Conservation (phyloP, 2,797 vertebrate genomes). For the Enteromius anoplus region DNA sequence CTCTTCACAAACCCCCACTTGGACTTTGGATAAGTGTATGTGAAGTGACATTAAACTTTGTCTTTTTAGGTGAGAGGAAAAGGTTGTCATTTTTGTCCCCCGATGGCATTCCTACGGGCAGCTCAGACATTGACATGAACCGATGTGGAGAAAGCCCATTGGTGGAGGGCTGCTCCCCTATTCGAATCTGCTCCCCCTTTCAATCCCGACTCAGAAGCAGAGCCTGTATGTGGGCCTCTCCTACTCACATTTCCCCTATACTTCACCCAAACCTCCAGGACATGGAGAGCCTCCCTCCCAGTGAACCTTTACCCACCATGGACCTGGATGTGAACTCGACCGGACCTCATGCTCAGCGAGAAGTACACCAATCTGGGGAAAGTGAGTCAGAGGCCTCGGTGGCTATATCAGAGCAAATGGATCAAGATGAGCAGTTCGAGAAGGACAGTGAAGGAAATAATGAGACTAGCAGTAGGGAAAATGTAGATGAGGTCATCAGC, state of each 20-base stretch:
- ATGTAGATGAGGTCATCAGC: conserved; percentile 78
- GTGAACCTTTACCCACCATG: conserved; percentile 60
- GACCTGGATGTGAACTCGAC: conserved; percentile 66
- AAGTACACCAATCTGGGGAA: not conserved
- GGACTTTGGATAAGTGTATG: not conserved
- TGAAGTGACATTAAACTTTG: not conserved
- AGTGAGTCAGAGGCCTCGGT: conserved; percentile 20
- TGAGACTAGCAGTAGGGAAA: not conserved
- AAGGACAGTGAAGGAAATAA: conserved; percentile 40
- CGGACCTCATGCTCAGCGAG: not conserved
- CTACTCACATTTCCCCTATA: conserved; percentile 79
- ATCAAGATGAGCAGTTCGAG: conserved; percentile 75
- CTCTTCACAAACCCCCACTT: not conserved
- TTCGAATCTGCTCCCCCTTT: conserved; percentile 85
- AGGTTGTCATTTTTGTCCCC: conserved; percentile 80
- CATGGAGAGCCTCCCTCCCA: conserved; percentile 68
- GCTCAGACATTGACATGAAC: conserved; percentile 69
- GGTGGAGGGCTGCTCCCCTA: conserved; percentile 93
- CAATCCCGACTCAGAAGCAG: conserved; percentile 67
- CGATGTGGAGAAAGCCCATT: conserved; percentile 82
- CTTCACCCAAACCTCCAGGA: conserved; percentile 78
- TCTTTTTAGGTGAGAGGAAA: conserved; percentile 78
- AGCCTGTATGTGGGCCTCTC: conserved; percentile 72
- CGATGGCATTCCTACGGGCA: conserved; percentile 69
- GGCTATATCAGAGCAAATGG: conserved; percentile 66